Conservation (phyloP, 2,888 invertebrate genomes). For the Nysson spinosus region DNA sequence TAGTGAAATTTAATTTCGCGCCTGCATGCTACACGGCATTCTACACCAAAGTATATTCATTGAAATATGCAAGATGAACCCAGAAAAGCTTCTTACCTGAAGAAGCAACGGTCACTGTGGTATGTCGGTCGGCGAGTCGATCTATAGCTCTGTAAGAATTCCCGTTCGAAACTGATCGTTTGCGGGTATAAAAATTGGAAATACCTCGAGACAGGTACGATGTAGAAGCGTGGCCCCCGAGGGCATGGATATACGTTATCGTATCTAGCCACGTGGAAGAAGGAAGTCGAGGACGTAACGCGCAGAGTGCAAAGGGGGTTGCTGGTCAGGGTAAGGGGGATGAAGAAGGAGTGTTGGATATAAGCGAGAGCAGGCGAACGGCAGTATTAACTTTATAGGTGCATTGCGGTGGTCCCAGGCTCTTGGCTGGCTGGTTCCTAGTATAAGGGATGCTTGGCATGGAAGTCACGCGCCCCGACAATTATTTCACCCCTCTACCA, state of each 20-base stretch:
- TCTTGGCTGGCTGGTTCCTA: conserved; percentile 58
- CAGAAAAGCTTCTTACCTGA: not conserved
- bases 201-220: conserved; percentile 43
- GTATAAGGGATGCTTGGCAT: conserved; percentile 68
- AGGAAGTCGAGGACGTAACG: conserved; percentile 31
- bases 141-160: conserved; percentile 21
- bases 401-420: conserved; percentile 72
- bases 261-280: conserved; percentile 54
- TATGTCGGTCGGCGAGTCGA: not conserved
- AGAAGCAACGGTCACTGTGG: not conserved
- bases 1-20: too few species aligned
- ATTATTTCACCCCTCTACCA: conserved; percentile 70
- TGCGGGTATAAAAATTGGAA: conserved; percentile 47
- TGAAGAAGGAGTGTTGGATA: conserved; percentile 26
- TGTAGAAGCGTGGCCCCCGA: conserved; percentile 35
- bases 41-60: too few species aligned
- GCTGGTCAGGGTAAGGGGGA: conserved; percentile 18
- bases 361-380: conserved; percentile 56
- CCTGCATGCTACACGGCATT: too few species aligned
- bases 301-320: conserved; percentile 23
- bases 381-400: conserved; percentile 72
- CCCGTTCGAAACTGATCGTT: conserved; percentile 25
- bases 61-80: not conserved
- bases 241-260: conserved; percentile 57
- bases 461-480: conserved; percentile 73